phyloP scores from a whole-genome alignment of 2,797 vertebrate genomes.

The Macropus fuliginosus region DNA sequence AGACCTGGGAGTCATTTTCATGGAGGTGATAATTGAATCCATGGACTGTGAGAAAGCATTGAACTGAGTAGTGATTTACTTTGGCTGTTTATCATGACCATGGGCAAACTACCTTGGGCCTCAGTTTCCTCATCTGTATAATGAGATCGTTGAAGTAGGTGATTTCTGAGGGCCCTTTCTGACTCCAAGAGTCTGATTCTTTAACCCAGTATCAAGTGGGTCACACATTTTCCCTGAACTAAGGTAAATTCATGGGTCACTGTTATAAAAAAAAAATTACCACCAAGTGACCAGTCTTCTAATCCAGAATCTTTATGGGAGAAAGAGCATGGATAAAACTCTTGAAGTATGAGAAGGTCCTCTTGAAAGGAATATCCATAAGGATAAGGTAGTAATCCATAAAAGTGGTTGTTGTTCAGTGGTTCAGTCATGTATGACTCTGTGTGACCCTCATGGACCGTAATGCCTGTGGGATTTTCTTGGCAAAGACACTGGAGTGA shows the following conservation, averaged over 20 bases:
- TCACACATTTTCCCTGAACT: background rate
- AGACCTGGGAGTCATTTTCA: no score
- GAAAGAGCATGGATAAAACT: background rate
- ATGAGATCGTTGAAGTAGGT: background rate
- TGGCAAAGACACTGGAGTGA: background rate
- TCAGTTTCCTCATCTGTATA: background rate
- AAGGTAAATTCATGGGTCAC: background rate
- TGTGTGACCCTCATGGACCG: background rate
- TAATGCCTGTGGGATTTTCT: background rate
- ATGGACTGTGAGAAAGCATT: background rate
- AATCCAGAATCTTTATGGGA: background rate
- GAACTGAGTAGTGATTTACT: no score
- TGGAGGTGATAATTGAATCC: background rate
- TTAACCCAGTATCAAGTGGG: background rate
- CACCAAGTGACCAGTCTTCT: background rate
- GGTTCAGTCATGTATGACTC: background rate
- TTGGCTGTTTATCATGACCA: no score
- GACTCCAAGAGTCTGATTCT: background rate
- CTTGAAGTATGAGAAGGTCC: background rate
- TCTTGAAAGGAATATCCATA: background rate
- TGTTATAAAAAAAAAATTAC: background rate
- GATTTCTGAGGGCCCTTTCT: background rate
- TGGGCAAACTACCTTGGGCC: background rate
- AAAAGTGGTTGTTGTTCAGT: background rate
- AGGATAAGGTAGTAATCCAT: background rate